Evolutionary conservation across 1,140 invertebrate species (phyloP).

Genomic region (Nebria ingens): DNA sequence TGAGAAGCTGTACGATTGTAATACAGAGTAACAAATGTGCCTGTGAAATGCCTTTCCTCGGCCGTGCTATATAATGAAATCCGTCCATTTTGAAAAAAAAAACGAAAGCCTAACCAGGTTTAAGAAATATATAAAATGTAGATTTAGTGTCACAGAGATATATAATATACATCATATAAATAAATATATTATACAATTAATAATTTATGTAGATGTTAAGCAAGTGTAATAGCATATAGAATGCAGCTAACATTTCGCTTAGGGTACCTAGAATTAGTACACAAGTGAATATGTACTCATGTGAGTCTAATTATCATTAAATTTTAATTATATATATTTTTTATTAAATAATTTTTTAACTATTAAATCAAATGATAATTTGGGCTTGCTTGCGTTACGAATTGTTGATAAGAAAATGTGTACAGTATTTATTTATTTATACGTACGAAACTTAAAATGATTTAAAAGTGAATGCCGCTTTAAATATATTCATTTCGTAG

Average conservation of each 20-base stretch:
- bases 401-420: background rate
- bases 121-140: too few relatives aligned
- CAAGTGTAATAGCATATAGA: too few relatives aligned
- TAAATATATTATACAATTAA: background rate
- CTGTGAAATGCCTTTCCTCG: background rate
- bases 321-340: background rate
- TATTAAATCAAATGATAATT: too few relatives aligned
- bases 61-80: background rate
- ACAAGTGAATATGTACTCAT: background rate
- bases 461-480: too few relatives aligned
- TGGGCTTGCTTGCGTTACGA: background rate
- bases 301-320: background rate
- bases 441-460: background rate
- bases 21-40: background rate
- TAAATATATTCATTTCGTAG: background rate
- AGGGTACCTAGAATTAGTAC: background rate
- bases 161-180: background rate
- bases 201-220: background rate
- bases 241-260: background rate
- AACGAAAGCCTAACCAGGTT: background rate
- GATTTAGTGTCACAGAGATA: constrained; percentile 1
- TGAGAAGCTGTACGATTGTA: too few relatives aligned
- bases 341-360: background rate
- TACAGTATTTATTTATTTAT: constrained; percentile 10
- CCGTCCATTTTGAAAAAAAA: constrained; percentile 4